phyloP scores from a whole-genome alignment of 2,797 vertebrate species.

The Cichlasoma orientale region DNA sequence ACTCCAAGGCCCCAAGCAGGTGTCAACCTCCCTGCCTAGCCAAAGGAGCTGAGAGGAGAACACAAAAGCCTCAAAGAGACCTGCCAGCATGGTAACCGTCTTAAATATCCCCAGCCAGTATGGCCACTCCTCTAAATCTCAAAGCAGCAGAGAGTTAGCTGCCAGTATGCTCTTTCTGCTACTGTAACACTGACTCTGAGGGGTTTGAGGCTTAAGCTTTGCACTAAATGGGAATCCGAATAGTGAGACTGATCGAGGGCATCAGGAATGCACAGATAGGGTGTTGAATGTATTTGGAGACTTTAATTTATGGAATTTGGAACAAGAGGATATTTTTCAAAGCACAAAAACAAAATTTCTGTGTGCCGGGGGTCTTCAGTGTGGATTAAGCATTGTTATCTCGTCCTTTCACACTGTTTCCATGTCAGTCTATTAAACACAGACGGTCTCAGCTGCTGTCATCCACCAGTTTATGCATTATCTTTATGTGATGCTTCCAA shows the following conservation, averaged over 20 bases:
- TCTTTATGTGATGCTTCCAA: constrained; percentile 17
- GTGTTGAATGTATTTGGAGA: constrained; percentile 25
- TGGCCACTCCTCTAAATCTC: constrained; percentile 72
- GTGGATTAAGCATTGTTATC: constrained; percentile 23
- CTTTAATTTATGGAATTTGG: constrained; percentile 27
- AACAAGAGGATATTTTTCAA: not conserved
- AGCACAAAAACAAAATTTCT: not conserved
- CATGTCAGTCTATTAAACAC: not conserved
- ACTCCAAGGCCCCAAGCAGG: constrained; percentile 76
- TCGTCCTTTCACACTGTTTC: constrained; percentile 12
- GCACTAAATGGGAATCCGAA: constrained; percentile 35
- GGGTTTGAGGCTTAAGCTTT: constrained; percentile 41
- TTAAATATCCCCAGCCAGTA: constrained; percentile 73
- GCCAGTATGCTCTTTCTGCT: constrained; percentile 59
- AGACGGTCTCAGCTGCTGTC: constrained; percentile 7
- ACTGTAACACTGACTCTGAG: constrained; percentile 60
- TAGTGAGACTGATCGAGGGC: constrained; percentile 36
- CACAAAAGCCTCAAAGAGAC: constrained; percentile 79
- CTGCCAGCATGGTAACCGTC: constrained; percentile 75
- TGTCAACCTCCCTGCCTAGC: constrained; percentile 72
- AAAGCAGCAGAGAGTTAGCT: constrained; percentile 55
- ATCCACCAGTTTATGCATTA: constrained; percentile 15
- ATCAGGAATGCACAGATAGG: constrained; percentile 16
- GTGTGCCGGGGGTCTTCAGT: constrained; percentile 5
- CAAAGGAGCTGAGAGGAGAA: constrained; percentile 65